These are phyloP conservation scores for Chalcis sispes DNA, from an alignment of 2,888 invertebrate genomes.

Conservation along the genomic window DNA sequence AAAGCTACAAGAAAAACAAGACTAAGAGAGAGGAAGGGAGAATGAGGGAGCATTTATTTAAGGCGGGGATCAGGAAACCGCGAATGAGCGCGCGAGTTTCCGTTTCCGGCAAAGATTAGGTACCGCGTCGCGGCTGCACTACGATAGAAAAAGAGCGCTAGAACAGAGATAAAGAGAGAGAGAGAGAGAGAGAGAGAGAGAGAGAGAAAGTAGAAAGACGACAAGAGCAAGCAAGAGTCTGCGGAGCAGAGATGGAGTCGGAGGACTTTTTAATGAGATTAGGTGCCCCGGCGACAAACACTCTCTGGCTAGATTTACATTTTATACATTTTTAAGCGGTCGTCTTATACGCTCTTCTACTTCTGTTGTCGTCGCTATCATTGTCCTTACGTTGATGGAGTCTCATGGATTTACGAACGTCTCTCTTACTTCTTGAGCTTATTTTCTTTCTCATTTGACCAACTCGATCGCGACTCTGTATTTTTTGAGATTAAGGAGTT, in stretches of 20 bases:
- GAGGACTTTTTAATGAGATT: conserved; percentile 76
- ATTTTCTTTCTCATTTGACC: too few species aligned
- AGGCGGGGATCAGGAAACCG: conserved; percentile 70
- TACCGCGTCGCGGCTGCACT: conserved; percentile 59
- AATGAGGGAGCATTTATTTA: conserved; percentile 71
- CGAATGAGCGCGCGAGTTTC: conserved; percentile 65
- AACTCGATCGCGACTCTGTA: too few species aligned
- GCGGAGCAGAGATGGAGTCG: conserved; percentile 59
- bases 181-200: conserved; percentile 23
- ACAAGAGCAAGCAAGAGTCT: conserved; percentile 55
- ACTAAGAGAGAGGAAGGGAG: conserved; percentile 7
- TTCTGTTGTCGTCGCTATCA: too few species aligned
- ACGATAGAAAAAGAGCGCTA: too few species aligned
- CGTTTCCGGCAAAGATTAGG: conserved; percentile 72
- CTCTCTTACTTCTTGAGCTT: too few species aligned
- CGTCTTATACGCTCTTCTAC: conserved; percentile 51
- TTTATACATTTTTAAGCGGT: conserved; percentile 75
- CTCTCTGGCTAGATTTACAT: conserved; percentile 74
- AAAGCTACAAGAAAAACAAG: not conserved
- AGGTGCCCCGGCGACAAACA: conserved; percentile 69
- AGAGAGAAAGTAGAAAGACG: conserved; percentile 4
- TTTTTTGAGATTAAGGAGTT: conserved; percentile 35
- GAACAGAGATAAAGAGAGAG: conserved; percentile 22
- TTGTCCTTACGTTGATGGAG: too few species aligned
- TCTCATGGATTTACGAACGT: too few species aligned